phyloP scores from a whole-genome alignment of 2,888 invertebrate genomes.

The Chromoteleia sp. region DNA sequence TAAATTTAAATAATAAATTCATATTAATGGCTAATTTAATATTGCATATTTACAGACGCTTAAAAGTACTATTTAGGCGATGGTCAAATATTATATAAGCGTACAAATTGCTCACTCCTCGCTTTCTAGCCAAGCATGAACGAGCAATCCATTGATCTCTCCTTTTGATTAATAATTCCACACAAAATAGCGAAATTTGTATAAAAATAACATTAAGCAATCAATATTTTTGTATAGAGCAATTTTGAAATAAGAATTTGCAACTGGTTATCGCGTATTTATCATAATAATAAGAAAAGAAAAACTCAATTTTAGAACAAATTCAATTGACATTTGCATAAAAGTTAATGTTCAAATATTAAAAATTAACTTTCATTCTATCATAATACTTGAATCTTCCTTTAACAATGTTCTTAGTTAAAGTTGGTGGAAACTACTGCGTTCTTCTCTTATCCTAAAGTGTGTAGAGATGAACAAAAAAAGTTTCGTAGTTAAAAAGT shows the following conservation, averaged over 20 bases:
- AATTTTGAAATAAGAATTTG: too few relatives aligned
- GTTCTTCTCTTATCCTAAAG: neutral
- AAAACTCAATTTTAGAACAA: too few relatives aligned
- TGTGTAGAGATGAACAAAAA: neutral
- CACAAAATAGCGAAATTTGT: neutral
- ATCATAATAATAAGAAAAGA: too few relatives aligned
- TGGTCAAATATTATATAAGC: neutral
- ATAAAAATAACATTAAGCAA: slow-evolving; percentile 3
- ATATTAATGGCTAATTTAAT: too few relatives aligned
- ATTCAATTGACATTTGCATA: too few relatives aligned
- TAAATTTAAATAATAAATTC: too few relatives aligned
- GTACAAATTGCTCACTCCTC: neutral
- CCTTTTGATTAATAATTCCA: neutral
- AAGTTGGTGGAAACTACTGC: neutral
- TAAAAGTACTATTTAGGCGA: too few relatives aligned
- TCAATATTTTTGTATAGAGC: too few relatives aligned
- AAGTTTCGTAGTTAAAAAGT: slow-evolving; percentile 5
- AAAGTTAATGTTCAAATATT: too few relatives aligned
- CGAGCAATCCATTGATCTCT: neutral
- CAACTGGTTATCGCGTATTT: too few relatives aligned
- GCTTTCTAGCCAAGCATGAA: slow-evolving; percentile 2
- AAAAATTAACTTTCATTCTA: too few relatives aligned
- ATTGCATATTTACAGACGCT: too few relatives aligned
- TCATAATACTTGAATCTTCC: neutral
- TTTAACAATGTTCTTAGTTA: neutral